Base-by-base conservation (phyloP, 2,113 vertebrate genomes). In the Muntiacus muntjak region DNA sequence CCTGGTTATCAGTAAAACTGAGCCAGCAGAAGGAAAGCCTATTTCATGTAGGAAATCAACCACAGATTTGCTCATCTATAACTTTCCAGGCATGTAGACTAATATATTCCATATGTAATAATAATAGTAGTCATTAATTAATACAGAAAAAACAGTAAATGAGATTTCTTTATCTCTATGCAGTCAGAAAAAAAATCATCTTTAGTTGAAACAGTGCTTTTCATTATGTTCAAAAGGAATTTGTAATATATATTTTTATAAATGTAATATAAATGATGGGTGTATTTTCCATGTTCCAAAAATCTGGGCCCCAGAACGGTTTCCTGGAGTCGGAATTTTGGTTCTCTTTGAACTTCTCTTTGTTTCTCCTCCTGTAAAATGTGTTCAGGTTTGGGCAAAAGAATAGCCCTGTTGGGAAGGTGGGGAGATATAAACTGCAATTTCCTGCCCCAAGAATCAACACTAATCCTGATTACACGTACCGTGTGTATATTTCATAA, bases 331-430 rank as follows among this genome's bases (percentile, higher is more conserved):
- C 28, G 40, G 64, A 43, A 47, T 92, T 89, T 95, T 85, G 17
- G 91, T 40, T 94, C 33, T 93, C 52, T 87, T 96, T 54, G 19
- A 90, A 50, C 76, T 83, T 78, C 26, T 43, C 76, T 95, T 92
- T 50, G 95, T 79, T 96, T 86, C 58, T 87, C n/a, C 14, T 57
- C 57, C 67, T 96, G 47, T 90, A 90, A 94, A 94, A 78, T 52
- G 60, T 54, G 55, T 83, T 88, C 7, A 79, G 86, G 16, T 85
- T 90, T 67, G 52, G 17, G 23, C 86, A 47, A 86, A 94, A 78
- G 25, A 87, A 74, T 30, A 7, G 33, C 50, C 87, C 36, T 71
- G 26, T 33, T n/a, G 82, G 92, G 11, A 21, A 52, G 83, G 52
- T 40, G 40, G 17, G 23, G 13, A 62, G 71, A 86, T 30, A 55